Conservation (phyloP, 2,113 vertebrate genomes). For the Pleuronectes platessa region DNA sequence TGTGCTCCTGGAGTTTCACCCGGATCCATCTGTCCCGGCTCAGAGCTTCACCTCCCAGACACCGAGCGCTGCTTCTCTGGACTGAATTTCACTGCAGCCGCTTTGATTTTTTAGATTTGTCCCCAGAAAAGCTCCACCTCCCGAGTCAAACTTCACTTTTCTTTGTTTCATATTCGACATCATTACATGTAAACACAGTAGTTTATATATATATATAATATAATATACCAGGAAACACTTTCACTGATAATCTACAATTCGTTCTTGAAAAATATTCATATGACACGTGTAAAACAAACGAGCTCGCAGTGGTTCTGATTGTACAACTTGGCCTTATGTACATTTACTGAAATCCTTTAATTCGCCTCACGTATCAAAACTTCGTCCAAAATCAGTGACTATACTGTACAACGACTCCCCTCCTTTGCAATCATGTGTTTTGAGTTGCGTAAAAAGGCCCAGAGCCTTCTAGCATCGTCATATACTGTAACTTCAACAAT, state of each 20-base stretch:
- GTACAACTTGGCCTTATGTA: slow-evolving; percentile 51
- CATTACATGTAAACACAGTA: slow-evolving; percentile 50
- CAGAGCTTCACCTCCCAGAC: background rate
- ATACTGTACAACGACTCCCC: slow-evolving; percentile 28
- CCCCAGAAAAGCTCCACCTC: too few species aligned
- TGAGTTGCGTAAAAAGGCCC: background rate
- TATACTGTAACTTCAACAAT: background rate
- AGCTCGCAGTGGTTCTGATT: slow-evolving; percentile 23
- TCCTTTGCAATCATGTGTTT: slow-evolving; percentile 20
- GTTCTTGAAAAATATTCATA: slow-evolving; percentile 66
- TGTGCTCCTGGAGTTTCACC: slow-evolving; percentile 33
- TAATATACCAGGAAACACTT: slow-evolving; percentile 23
- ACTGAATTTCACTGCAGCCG: slow-evolving; percentile 41
- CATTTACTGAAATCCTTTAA: slow-evolving; percentile 43
- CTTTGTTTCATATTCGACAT: background rate
- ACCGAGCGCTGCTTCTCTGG: background rate
- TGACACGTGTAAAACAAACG: slow-evolving; percentile 44
- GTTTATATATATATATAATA: background rate
- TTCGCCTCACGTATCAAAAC: slow-evolving; percentile 55
- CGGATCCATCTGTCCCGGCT: slow-evolving; percentile 70
- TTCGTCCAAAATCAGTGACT: slow-evolving; percentile 26
- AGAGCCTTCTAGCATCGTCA: background rate
- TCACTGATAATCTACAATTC: slow-evolving; percentile 27
- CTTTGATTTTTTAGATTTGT: slow-evolving; percentile 25
- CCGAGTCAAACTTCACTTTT: background rate